A percentile compares a stretch with the other conserved stretches of the same genome.
phyloP scores from a whole-genome alignment of 1,140 invertebrate species.

The Latrodectus geometricus region DNA sequence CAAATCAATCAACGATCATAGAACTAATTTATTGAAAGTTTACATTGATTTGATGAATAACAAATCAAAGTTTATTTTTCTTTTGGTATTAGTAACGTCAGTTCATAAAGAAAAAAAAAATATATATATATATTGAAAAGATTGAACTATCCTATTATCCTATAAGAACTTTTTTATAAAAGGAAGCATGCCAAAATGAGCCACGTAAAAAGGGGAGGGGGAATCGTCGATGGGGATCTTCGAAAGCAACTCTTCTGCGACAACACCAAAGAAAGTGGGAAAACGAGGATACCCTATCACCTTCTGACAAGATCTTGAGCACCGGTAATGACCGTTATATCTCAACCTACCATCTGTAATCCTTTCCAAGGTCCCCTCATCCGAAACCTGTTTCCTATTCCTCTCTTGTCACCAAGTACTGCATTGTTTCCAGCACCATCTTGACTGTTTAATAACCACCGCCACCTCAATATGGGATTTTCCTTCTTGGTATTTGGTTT shows the following conservation, averaged over 20 bases:
- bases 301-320: constrained; percentile 14
- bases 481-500: background rate
- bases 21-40: too few relatives aligned
- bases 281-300: background rate
- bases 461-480: background rate
- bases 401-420: background rate
- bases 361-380: constrained; percentile 18
- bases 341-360: constrained; percentile 16
- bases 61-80: too few relatives aligned
- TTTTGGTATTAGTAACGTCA: too few relatives aligned
- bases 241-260: background rate
- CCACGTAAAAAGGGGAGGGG: too few relatives aligned
- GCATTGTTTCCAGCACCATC: background rate
- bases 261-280: background rate
- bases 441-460: background rate
- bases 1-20: too few relatives aligned
- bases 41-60: too few relatives aligned
- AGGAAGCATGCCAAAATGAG: too few relatives aligned
- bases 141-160: too few relatives aligned
- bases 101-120: too few relatives aligned
- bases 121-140: too few relatives aligned
- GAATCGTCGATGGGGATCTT: too few relatives aligned
- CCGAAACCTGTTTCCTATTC: constrained; percentile 24
- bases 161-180: too few relatives aligned
- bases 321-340: constrained; percentile 55